Percentiles rank a stretch among this genome's conserved stretches.
Conservation (phyloP, 2,888 invertebrate genomes). For the Eumerus sabulonum region DNA sequence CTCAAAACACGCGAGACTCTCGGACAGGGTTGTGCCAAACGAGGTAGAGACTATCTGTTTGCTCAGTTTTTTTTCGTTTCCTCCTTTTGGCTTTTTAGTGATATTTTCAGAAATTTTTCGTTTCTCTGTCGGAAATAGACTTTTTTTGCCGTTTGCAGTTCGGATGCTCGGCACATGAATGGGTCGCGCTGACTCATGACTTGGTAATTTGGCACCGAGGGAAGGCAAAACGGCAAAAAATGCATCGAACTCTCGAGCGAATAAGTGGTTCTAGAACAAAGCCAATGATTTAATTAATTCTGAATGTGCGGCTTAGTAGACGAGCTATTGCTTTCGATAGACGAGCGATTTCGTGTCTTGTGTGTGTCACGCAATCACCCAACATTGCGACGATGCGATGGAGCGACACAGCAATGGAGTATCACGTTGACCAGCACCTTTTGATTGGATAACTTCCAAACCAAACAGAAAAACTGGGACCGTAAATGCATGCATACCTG, state of each 20-base stretch:
- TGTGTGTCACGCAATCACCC: constrained; percentile 48
- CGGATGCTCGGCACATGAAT: constrained; percentile 42
- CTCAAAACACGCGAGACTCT: constrained; percentile 48
- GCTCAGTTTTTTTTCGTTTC: too few species aligned
- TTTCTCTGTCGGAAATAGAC: constrained; percentile 50
- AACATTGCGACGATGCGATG: constrained; percentile 37
- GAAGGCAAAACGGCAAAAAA: constrained; percentile 7
- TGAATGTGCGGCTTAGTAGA: not conserved
- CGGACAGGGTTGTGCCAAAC: constrained; percentile 38
- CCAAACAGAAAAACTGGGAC: constrained; percentile 35
- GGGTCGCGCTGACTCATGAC: constrained; percentile 53
- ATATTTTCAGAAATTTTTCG: not conserved
- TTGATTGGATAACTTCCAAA: constrained; percentile 62
- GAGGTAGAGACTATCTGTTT: constrained; percentile 4
- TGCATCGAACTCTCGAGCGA: constrained; percentile 11
- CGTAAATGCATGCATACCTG: constrained; percentile 61
- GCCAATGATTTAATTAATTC: constrained; percentile 48
- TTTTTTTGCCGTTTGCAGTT: constrained; percentile 1
- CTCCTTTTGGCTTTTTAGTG: too few species aligned
- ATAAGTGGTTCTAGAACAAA: constrained; percentile 12
- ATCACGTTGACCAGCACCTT: not conserved
- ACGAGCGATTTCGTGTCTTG: constrained; percentile 15
- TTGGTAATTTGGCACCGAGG: constrained; percentile 41
- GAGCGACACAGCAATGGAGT: constrained; percentile 9
- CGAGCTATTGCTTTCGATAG: constrained; percentile 3